Evolutionary conservation across 2,113 vertebrate genomes (phyloP).

Genomic region (Sebastes fasciatus): DNA sequence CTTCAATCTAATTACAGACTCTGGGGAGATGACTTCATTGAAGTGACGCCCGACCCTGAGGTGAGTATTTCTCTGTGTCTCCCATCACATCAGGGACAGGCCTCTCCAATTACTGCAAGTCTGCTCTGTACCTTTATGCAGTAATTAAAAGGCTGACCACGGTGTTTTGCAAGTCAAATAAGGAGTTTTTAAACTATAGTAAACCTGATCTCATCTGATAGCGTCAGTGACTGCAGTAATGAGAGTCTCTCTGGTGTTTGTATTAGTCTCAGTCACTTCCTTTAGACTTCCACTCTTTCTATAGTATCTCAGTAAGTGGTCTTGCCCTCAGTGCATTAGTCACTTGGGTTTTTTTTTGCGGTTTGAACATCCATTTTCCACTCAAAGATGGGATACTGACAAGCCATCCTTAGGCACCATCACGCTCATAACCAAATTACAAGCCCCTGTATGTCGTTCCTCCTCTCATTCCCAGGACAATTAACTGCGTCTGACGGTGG

Average conservation of each 20-base stretch:
- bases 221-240: slow-evolving; percentile 16
- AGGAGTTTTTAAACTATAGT: neutral
- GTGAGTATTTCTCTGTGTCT: slow-evolving; percentile 42
- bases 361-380: slow-evolving; percentile 60
- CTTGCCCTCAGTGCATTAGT: slow-evolving; percentile 57
- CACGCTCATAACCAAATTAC: slow-evolving; percentile 72
- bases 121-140: slow-evolving; percentile 24
- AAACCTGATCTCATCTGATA: slow-evolving; percentile 16
- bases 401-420: slow-evolving; percentile 53
- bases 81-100: slow-evolving; percentile 27
- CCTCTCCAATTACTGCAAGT: slow-evolving; percentile 38
- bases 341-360: slow-evolving; percentile 45
- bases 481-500: slow-evolving; percentile 55
- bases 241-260: slow-evolving; percentile 11
- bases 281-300: slow-evolving; percentile 27
- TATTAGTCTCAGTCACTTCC: slow-evolving; percentile 36
- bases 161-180: slow-evolving; percentile 13
- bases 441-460: slow-evolving; percentile 49
- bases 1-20: slow-evolving; percentile 80
- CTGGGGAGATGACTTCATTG: slow-evolving; percentile 72
- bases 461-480: slow-evolving; percentile 66
- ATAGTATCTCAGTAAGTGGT: slow-evolving; percentile 50
- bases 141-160: slow-evolving; percentile 29
- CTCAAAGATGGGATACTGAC: slow-evolving; percentile 50
- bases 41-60: slow-evolving; percentile 59